Evolutionary conservation across 2,113 vertebrate genomes (phyloP).

Genomic region (Lichenostomus cassidix): DNA sequence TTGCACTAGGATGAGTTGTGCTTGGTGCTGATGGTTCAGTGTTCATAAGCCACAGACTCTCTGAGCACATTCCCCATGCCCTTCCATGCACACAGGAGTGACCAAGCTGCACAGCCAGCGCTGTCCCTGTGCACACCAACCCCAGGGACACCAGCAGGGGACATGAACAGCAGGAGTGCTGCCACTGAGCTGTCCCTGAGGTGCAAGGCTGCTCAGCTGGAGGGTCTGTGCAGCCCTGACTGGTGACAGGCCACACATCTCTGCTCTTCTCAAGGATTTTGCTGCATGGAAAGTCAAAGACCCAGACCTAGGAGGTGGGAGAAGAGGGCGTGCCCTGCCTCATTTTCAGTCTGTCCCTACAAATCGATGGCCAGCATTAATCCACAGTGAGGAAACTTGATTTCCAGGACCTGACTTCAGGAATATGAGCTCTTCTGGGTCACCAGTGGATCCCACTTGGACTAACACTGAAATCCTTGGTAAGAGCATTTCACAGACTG

Average conservation of each 20-base stretch:
- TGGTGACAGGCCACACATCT: neutral
- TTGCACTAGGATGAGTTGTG: accelerated
- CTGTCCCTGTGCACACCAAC: accelerated
- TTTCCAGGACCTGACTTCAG: neutral
- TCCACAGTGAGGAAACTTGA: neutral
- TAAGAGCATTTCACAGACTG: neutral
- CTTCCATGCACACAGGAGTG: neutral
- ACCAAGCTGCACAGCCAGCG: neutral
- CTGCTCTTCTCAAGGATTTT: neutral
- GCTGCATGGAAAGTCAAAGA: neutral
- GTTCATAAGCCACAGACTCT: neutral
- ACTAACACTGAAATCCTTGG: neutral
- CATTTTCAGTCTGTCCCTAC: neutral
- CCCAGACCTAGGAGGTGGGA: neutral
- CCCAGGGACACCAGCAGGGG: neutral
- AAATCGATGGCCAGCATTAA: accelerated
- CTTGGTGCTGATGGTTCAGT: accelerated
- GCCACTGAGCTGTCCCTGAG: neutral
- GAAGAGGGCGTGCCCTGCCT: neutral
- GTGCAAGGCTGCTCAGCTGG: neutral
- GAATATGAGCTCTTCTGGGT: neutral
- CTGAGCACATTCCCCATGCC: accelerated
- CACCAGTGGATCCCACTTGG: neutral
- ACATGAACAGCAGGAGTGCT: neutral
- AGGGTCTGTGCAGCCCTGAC: neutral